A percentile compares a stretch with the other conserved stretches of the same genome.
Conservation (phyloP, 1,140 invertebrate species). For the Aphelinus certus region DNA sequence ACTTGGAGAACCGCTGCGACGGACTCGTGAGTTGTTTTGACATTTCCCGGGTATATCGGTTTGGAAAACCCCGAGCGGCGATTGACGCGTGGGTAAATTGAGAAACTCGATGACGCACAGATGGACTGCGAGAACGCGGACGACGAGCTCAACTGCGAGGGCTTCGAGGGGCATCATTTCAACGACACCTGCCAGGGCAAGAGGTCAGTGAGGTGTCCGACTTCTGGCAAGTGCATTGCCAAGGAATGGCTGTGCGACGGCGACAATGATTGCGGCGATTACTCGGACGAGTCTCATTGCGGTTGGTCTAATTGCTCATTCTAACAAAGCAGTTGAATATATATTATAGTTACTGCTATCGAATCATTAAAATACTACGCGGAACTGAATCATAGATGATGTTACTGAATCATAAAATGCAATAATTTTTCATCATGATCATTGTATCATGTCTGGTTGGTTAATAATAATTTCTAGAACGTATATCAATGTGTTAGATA, state of each 20-base stretch:
- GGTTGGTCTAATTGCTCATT: slow-evolving; percentile 60
- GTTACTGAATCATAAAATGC: background rate
- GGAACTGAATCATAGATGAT: background rate
- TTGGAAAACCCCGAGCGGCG: too few species aligned
- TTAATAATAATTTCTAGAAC: too few species aligned
- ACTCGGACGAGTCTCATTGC: slow-evolving; percentile 83
- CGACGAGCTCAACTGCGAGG: slow-evolving; percentile 74
- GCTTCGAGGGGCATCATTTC: slow-evolving; percentile 56
- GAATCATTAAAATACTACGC: background rate
- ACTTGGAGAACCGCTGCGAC: slow-evolving; percentile 51
- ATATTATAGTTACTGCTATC: too few species aligned
- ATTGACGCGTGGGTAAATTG: too few species aligned
- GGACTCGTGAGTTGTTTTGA: slow-evolving; percentile 49
- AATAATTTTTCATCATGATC: background rate
- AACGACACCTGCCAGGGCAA: slow-evolving; percentile 69
- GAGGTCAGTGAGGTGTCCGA: slow-evolving; percentile 73
- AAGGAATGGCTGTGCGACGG: slow-evolving; percentile 82
- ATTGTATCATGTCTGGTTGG: too few species aligned
- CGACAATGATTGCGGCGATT: slow-evolving; percentile 84
- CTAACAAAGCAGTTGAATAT: too few species aligned
- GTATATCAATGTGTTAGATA: too few species aligned
- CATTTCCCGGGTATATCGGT: background rate
- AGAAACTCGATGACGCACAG: slow-evolving; percentile 36
- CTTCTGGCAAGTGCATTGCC: slow-evolving; percentile 77
- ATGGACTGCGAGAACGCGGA: slow-evolving; percentile 73